Base-by-base conservation (phyloP, 2,888 invertebrate genomes). In the Nemapogon koenigi region DNA sequence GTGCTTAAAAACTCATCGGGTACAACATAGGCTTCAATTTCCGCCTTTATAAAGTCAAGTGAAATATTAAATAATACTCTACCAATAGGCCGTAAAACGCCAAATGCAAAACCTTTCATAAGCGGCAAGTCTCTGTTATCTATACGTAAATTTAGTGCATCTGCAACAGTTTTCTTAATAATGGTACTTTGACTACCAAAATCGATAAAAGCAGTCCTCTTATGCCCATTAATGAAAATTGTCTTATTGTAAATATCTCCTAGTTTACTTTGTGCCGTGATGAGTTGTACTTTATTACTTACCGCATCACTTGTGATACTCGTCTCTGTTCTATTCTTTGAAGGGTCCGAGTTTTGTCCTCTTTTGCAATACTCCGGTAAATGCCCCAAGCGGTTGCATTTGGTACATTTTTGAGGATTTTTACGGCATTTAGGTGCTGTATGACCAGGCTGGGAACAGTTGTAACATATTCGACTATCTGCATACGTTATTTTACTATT, bases 21-120 rank as follows among this genome's bases (percentile, higher is more conserved):
- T 36, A 36, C 36, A 3, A 36, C 36, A 26, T 26, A 36, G 3
- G 26, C 36, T 15, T 36, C 26, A 10, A 36, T n/a, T 4, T 26
- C 25, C 4, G 27, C 15, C 14, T 26, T 16, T 7, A 36, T 16
- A 14, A 16, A 25, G 16, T 36, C 26, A 7, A 36, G n/a, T 14
- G 17, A 26, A 7, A 36, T 4, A 11, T 36, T 16, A 14, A 36
- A 16, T 7, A 16, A 2, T 15, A 26, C 26, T n/a, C 11, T 36
- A 11, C 36, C 36, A 7, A 36, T 15, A n/a, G 36, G 36, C 10
- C 16, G 26, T 13, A 36, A 16, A 16, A 2, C 26, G 13, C 36
- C 36, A 11, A 36, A 36, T 10, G 16, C 36, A 16, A 36, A 36
- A 16, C 36, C 36, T 13, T 36, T 36, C 4, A 25, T 8, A 6